phyloP scores from a whole-genome alignment of 2,888 invertebrate species.

The Antheraea yamamai region DNA sequence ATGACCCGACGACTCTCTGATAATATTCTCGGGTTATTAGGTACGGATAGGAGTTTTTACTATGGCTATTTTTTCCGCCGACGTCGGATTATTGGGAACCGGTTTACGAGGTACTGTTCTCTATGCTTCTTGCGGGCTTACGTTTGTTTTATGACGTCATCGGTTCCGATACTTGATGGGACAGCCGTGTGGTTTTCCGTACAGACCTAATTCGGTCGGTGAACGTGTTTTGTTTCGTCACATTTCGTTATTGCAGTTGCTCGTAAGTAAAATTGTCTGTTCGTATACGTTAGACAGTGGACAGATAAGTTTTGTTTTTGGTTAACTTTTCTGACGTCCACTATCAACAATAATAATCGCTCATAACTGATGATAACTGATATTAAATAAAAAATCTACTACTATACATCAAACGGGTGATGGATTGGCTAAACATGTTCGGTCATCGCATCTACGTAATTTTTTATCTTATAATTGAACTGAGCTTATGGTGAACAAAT shows the following conservation, averaged over 20 bases:
- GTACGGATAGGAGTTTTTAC: constrained; percentile 82
- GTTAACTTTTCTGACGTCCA: neutral
- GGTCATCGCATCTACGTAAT: neutral
- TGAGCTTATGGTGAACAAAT: neutral
- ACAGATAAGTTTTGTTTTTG: neutral
- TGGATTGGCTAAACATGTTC: neutral
- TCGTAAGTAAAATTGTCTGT: neutral
- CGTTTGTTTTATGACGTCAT: constrained; percentile 73
- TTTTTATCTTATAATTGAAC: too few species aligned
- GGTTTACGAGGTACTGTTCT: constrained; percentile 71
- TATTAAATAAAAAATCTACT: too few species aligned
- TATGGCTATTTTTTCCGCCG: constrained; percentile 82
- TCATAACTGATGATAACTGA: too few species aligned
- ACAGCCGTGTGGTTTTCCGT: constrained; percentile 28
- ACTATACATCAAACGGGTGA: neutral
- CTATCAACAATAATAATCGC: neutral
- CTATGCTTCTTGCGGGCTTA: constrained; percentile 55
- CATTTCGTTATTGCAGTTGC: neutral
- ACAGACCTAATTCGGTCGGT: constrained; percentile 16
- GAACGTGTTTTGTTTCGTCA: constrained; percentile 8
- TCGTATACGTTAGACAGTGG: neutral
- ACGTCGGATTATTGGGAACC: constrained; percentile 76
- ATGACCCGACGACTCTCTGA: constrained; percentile 83
- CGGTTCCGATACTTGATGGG: constrained; percentile 41
- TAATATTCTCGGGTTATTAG: constrained; percentile 83